Percentiles rank a stretch among this genome's conserved stretches.
Conservation (phyloP, 2,888 invertebrate species). For the Oscheius myriophilus region DNA sequence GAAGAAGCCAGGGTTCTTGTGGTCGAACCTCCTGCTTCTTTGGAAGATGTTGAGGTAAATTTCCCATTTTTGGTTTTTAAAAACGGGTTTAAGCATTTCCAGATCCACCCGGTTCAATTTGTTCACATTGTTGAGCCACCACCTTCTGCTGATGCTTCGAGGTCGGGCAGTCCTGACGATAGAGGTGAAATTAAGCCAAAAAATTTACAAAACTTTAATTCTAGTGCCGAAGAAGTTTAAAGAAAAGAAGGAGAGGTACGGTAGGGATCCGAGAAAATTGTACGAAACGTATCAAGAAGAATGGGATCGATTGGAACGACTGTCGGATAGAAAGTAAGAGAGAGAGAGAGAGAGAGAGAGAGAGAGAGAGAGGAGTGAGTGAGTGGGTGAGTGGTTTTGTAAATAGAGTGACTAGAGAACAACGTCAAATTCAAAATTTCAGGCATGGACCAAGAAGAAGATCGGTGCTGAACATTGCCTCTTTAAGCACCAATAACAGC, state of each 20-base stretch:
- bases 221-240: slow-evolving; percentile 63
- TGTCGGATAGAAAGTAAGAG: slow-evolving; percentile 46
- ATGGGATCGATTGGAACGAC: slow-evolving; percentile 65
- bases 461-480: slow-evolving; percentile 40
- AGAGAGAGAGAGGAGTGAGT: too few species aligned
- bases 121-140: slow-evolving; percentile 16
- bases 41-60: slow-evolving; percentile 45
- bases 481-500: slow-evolving; percentile 16
- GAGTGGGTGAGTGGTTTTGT: neutral
- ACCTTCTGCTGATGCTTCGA: slow-evolving; percentile 5
- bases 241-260: slow-evolving; percentile 69
- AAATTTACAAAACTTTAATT: slow-evolving; percentile 12
- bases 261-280: slow-evolving; percentile 63
- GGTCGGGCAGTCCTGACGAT: slow-evolving; percentile 5
- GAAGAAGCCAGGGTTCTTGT: slow-evolving; percentile 43
- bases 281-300: slow-evolving; percentile 69
- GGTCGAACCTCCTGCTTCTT: slow-evolving; percentile 45
- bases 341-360: too few species aligned
- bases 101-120: slow-evolving; percentile 17
- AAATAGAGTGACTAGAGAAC: too few species aligned
- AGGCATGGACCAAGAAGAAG: slow-evolving; percentile 49
- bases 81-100: neutral
- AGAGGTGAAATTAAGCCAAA: neutral
- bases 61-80: neutral
- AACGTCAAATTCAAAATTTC: neutral